These are phyloP conservation scores for Globodera rostochiensis DNA, from an alignment of 1,140 invertebrate genomes.

Conservation along the genomic window DNA sequence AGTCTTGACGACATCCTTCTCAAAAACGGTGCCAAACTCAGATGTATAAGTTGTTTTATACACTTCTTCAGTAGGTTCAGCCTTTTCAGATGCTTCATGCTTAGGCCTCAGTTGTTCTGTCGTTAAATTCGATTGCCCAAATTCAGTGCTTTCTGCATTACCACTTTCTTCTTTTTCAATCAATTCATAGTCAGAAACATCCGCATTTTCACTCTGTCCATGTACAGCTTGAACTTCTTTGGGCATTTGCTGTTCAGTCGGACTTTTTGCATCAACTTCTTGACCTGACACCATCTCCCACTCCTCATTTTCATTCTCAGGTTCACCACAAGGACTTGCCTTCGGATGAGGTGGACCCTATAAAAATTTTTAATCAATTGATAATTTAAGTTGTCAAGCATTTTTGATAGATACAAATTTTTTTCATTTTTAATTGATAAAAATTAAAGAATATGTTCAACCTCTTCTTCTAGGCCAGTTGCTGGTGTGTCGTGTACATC, in stretches of 20 bases:
- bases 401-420: too few relatives aligned
- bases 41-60: constrained; percentile 12
- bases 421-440: too few relatives aligned
- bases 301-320: constrained; percentile 4
- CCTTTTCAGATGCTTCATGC: background rate
- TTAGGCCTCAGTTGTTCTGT: background rate
- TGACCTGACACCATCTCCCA: constrained; percentile 27
- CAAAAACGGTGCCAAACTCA: too few relatives aligned
- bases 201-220: background rate
- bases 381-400: too few relatives aligned
- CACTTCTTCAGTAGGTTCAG: background rate
- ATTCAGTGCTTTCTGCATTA: constrained; percentile 31
- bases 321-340: background rate
- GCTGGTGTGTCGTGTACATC: background rate
- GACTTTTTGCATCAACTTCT: background rate
- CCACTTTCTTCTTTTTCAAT: background rate
- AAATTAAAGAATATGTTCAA: background rate
- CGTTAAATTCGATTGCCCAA: background rate
- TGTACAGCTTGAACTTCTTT: background rate
- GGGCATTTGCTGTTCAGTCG: too few relatives aligned
- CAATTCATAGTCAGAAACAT: background rate
- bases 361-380: too few relatives aligned
- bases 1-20: too few relatives aligned
- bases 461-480: background rate
- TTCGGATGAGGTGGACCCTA: background rate